A percentile compares a stretch with the other conserved stretches of the same genome.
These are phyloP conservation scores for Gonatopus flavifemur DNA, from an alignment of 1,140 invertebrate species.

Conservation along the genomic window DNA sequence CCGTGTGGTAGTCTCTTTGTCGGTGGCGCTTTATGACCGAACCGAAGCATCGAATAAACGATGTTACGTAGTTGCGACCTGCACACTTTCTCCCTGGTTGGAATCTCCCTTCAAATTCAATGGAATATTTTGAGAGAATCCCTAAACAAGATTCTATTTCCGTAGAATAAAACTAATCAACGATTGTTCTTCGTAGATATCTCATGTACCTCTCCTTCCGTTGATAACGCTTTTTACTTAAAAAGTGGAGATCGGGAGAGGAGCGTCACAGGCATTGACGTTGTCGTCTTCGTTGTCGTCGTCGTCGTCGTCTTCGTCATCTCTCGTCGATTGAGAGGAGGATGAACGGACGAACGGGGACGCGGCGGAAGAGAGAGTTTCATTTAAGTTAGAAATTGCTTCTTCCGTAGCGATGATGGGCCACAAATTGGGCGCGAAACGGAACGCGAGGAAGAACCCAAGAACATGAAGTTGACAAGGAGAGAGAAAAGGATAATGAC, in stretches of 20 bases:
- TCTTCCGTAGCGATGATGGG: constrained; percentile 59
- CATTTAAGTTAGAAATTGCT: constrained; percentile 61
- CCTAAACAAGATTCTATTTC: too few species aligned
- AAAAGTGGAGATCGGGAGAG: background rate
- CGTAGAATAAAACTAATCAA: too few species aligned
- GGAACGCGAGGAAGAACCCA: constrained; percentile 42
- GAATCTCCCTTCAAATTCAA: too few species aligned
- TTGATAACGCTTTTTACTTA: too few species aligned
- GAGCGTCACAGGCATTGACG: background rate
- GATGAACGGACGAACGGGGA: background rate
- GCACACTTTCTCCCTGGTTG: too few species aligned
- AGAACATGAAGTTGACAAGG: constrained; percentile 22
- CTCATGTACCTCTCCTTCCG: too few species aligned
- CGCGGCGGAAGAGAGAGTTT: constrained; percentile 47
- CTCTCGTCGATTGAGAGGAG: constrained; percentile 26
- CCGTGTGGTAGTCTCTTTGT: constrained; percentile 16
- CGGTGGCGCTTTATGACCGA: constrained; percentile 22
- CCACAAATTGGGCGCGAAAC: constrained; percentile 58
- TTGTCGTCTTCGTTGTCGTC: background rate
- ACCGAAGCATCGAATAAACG: too few species aligned
- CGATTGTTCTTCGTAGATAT: background rate
- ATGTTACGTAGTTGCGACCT: too few species aligned
- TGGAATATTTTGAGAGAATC: too few species aligned
- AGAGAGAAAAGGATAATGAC: constrained; percentile 12
- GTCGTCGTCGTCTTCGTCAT: constrained; percentile 2